Evolutionary conservation across 2,797 vertebrate genomes (phyloP).

Genomic region (Tapirus indicus): DNA sequence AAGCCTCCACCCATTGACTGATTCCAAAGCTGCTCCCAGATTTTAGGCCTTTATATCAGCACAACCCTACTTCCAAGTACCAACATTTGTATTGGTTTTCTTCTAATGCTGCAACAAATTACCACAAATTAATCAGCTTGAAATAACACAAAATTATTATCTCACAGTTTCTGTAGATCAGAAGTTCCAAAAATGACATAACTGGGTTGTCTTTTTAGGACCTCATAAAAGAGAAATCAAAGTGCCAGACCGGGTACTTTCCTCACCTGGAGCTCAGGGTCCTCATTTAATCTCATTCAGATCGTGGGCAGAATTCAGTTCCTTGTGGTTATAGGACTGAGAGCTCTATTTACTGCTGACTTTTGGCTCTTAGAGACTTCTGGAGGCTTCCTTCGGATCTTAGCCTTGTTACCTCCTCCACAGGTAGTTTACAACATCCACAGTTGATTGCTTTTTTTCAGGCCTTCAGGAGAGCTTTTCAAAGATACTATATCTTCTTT

Average conservation of each 20-base stretch:
- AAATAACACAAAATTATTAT: neutral
- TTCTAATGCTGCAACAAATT: neutral
- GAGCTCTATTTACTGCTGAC: neutral
- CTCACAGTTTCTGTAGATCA: neutral
- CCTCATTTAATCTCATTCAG: neutral
- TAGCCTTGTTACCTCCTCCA: neutral
- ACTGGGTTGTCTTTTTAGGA: neutral
- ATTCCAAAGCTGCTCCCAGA: neutral
- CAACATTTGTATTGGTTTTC: neutral
- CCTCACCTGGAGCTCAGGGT: neutral
- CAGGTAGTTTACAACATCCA: neutral
- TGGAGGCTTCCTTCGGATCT: neutral
- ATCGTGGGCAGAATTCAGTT: neutral
- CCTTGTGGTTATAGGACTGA: neutral
- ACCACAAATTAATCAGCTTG: neutral
- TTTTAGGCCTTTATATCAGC: neutral
- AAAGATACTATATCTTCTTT: neutral
- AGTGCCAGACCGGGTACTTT: neutral
- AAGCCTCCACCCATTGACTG: neutral
- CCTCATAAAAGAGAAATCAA: neutral
- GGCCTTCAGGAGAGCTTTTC: neutral
- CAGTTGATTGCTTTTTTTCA: neutral
- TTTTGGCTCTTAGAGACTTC: neutral
- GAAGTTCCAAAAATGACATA: neutral
- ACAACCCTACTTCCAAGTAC: neutral